These are phyloP conservation scores for Cyprinodon variegatus DNA, from an alignment of 2,113 vertebrate species.

Conservation along the genomic window DNA sequence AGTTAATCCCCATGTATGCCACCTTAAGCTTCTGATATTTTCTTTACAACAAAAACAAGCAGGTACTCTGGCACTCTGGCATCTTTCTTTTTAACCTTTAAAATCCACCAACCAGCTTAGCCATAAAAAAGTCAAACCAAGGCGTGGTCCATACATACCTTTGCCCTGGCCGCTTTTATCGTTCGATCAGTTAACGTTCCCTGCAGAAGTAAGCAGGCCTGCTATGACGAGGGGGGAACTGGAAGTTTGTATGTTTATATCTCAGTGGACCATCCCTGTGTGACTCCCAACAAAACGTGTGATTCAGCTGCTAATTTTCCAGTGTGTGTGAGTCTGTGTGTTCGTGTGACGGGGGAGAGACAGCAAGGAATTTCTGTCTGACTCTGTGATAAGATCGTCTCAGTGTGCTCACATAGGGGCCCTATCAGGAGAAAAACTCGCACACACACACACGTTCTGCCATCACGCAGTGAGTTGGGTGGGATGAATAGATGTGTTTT, in stretches of 20 bases:
- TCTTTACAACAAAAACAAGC: slow-evolving; percentile 52
- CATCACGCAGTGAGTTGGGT: slow-evolving; percentile 32
- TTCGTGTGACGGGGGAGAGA: slow-evolving; percentile 33
- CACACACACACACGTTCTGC: slow-evolving; percentile 21
- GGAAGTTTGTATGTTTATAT: slow-evolving; percentile 49
- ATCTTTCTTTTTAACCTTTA: slow-evolving; percentile 46
- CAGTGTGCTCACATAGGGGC: slow-evolving; percentile 69
- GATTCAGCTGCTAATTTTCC: slow-evolving; percentile 49
- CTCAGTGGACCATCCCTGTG: slow-evolving; percentile 24
- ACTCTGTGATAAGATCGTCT: slow-evolving; percentile 73
- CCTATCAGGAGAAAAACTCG: slow-evolving; percentile 50
- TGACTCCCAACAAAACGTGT: slow-evolving; percentile 38
- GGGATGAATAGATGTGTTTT: slow-evolving; percentile 10
- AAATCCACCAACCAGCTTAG: slow-evolving; percentile 41
- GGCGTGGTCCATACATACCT: slow-evolving; percentile 75
- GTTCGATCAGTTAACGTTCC: slow-evolving; percentile 65
- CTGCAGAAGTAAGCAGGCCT: slow-evolving; percentile 50
- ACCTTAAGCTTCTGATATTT: slow-evolving; percentile 44
- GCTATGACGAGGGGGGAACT: slow-evolving; percentile 54
- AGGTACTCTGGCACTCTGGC: slow-evolving; percentile 31
- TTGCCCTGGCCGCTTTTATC: slow-evolving; percentile 72
- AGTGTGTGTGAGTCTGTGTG: slow-evolving; percentile 20
- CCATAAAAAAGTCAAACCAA: slow-evolving; percentile 40
- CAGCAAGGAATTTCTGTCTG: slow-evolving; percentile 66
- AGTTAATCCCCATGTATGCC: slow-evolving; percentile 42